phyloP scores from a whole-genome alignment of 2,797 vertebrate species.

The Siniperca scherzeri region DNA sequence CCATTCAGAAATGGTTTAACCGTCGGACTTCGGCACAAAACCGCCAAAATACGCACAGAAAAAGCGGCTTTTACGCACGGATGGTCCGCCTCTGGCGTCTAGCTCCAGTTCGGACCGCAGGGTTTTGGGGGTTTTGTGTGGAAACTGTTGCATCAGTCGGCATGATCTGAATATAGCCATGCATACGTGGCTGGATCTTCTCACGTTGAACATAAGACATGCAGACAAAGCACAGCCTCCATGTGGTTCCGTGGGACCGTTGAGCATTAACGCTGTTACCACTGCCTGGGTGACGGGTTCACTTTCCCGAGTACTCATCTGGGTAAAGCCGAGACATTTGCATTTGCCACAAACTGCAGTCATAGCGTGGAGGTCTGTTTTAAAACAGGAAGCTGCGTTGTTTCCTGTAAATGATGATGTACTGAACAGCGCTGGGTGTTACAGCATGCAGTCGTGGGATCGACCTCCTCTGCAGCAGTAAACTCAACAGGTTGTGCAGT shows the following conservation, averaged over 20 bases:
- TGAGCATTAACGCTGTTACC: neutral
- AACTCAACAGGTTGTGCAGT: neutral
- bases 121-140: conserved; percentile 25
- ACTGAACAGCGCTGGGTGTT: too few relatives aligned
- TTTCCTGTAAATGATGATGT: neutral
- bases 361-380: too few relatives aligned
- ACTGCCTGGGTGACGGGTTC: neutral
- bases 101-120: neutral
- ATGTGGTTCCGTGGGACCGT: conserved; percentile 4
- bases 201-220: conserved; percentile 45
- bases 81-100: neutral
- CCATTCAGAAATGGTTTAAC: neutral
- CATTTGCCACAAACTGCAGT: neutral
- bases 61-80: conserved; percentile 50
- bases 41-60: conserved; percentile 14
- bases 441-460: neutral
- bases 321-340: neutral
- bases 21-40: neutral
- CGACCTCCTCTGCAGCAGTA: neutral
- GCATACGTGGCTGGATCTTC: conserved; percentile 78
- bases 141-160: conserved; percentile 78
- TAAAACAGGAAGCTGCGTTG: conserved; percentile 19
- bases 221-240: conserved; percentile 28
- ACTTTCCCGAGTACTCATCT: neutral
- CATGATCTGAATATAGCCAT: conserved; percentile 57